Evolutionary conservation across 2,888 invertebrate genomes (phyloP), one percentile per base, ranked within the genome.

Genomic region (Monochamus alternatus): DNA sequence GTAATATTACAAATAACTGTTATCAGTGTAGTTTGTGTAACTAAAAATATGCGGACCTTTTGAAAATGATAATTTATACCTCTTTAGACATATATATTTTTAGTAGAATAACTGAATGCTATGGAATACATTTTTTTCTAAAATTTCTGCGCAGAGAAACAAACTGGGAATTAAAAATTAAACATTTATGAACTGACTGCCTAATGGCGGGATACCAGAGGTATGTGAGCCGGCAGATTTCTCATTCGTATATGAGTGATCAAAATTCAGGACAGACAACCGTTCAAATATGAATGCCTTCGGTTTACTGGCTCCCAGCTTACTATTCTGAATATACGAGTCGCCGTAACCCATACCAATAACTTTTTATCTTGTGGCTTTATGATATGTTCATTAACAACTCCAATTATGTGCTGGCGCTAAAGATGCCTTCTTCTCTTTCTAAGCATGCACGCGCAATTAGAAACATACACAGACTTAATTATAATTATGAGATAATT

Each of bases 261-360:
- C 67, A 73, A 65, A 75, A 75, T 75, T 75, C 75, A 75, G 64
- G 75, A 75, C 75, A 75, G 75, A 70, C 75, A 75, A 43, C 75
- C 70, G 60, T 69, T 70, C 51, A 62, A 70, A 70, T 70, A 62
- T 71, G 65, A 67, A 75, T 62, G 71, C 64, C 65, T 64, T 65
- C 58, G 70, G 38, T 38, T 75, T 70, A 75, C 70, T 58, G 70
- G 64, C 65, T 64, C 59, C 47, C 68, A 22, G 74, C 62, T 60
- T 43, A 22, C 58, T 65, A 75, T 71, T 71, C 69, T 71, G 75
- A 75, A 75, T 75, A 75, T 75, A 51, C n/a, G 70, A 75, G 70
- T 75, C 30, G 51, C 75, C 43, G 5, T 38, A 75, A 68, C 73
- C 73, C 47, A 62, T 63, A 73, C 65, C 67, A 73, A 75, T 75